phyloP scores from a whole-genome alignment of 2,888 invertebrate species.

The Drosophila histrio region DNA sequence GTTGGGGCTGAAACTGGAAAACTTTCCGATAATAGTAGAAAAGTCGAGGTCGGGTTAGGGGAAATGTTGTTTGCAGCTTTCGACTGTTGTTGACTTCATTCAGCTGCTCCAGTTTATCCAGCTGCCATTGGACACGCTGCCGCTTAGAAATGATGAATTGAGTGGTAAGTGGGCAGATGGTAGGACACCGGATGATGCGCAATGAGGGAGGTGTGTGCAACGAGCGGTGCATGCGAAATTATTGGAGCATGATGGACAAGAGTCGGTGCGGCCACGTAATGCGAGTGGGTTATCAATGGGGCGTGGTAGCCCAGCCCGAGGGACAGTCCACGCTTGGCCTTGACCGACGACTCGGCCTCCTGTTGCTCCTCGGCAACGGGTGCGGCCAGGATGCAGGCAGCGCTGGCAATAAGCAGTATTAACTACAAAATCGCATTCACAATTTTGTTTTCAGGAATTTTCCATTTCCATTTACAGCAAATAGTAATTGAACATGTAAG shows the following conservation, averaged over 20 bases:
- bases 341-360: constrained; percentile 62
- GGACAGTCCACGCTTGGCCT: constrained; percentile 78
- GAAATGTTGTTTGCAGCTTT: constrained; percentile 10
- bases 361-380: constrained; percentile 63
- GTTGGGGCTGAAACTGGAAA: neutral
- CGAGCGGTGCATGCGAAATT: constrained; percentile 64
- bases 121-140: neutral
- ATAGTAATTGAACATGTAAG: constrained; percentile 12
- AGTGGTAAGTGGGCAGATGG: constrained; percentile 74
- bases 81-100: constrained; percentile 24
- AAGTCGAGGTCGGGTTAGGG: neutral
- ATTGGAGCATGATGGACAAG: constrained; percentile 75
- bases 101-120: constrained; percentile 15
- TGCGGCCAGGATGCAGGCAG: constrained; percentile 70
- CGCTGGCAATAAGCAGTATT: constrained; percentile 64
- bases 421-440: constrained; percentile 56
- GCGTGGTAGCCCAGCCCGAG: constrained; percentile 80
- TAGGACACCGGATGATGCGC: constrained; percentile 74
- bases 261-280: constrained; percentile 74
- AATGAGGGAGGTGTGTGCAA: constrained; percentile 66
- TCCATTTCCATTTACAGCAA: constrained; percentile 9
- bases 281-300: constrained; percentile 76
- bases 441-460: neutral
- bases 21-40: constrained; percentile 6
- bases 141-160: constrained; percentile 72